Conservation (phyloP, 2,888 invertebrate species). For the Ferrisia virgata region DNA sequence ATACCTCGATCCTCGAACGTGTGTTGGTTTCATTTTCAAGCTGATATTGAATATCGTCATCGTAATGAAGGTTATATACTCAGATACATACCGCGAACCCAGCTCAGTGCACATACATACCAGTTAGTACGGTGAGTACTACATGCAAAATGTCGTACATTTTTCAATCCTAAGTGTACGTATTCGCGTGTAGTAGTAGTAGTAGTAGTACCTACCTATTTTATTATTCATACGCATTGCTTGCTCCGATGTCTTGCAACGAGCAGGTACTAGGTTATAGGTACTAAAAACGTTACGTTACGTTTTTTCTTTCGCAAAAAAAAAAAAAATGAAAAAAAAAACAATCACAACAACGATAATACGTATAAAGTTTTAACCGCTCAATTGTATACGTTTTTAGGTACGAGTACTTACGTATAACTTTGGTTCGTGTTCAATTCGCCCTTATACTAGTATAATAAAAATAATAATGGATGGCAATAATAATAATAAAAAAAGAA, state of each 20-base stretch:
- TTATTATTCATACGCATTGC: background rate
- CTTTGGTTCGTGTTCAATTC: background rate
- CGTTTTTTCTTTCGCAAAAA: too few species aligned
- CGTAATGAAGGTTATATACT: slow-evolving; percentile 24
- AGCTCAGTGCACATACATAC: background rate
- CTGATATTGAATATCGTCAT: background rate
- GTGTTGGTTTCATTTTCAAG: background rate
- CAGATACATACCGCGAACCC: background rate
- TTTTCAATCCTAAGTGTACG: background rate
- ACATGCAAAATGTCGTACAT: background rate
- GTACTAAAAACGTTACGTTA: too few species aligned
- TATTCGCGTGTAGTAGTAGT: too few species aligned
- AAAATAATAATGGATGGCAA: too few species aligned
- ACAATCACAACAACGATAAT: too few species aligned
- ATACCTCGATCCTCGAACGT: background rate
- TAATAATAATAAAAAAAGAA: background rate
- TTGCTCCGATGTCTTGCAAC: background rate
- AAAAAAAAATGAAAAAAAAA: too few species aligned
- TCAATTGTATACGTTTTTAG: too few species aligned
- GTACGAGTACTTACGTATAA: too few species aligned
- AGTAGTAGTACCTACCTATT: too few species aligned
- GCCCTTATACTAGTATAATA: background rate
- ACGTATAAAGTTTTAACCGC: too few species aligned
- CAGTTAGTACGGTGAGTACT: too few species aligned
- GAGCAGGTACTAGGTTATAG: too few species aligned